Conservation (phyloP, 2,113 vertebrate genomes). For the Mandrillus leucophaeus region DNA sequence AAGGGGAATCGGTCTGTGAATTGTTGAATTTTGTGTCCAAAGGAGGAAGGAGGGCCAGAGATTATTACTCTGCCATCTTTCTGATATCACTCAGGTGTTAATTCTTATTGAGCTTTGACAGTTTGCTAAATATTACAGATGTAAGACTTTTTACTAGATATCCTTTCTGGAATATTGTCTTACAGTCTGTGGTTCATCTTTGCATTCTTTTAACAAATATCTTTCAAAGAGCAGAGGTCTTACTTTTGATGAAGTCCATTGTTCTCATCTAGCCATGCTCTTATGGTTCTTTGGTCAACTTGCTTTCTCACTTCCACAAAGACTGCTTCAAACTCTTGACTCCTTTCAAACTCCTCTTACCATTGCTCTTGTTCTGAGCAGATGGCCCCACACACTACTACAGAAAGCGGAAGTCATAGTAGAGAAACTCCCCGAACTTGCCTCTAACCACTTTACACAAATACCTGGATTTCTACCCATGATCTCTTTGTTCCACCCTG, state of each 20-base stretch:
- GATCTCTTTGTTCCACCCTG: background rate
- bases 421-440: background rate
- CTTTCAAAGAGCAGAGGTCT: background rate
- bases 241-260: background rate
- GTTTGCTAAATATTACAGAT: background rate
- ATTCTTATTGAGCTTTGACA: background rate
- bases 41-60: background rate
- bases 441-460: background rate
- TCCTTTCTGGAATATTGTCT: background rate
- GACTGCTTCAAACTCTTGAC: background rate
- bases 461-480: background rate
- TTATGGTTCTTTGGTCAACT: background rate
- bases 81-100: background rate
- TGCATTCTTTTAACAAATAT: background rate
- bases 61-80: background rate
- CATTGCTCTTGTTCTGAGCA: background rate
- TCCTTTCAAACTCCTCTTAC: background rate
- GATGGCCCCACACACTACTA: background rate
- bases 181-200: background rate
- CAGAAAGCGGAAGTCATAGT: background rate
- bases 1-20: background rate
- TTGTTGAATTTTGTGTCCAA: background rate
- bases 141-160: background rate
- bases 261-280: background rate
- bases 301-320: background rate